Conservation (phyloP, 2,888 invertebrate genomes). For the Biston betularia region DNA sequence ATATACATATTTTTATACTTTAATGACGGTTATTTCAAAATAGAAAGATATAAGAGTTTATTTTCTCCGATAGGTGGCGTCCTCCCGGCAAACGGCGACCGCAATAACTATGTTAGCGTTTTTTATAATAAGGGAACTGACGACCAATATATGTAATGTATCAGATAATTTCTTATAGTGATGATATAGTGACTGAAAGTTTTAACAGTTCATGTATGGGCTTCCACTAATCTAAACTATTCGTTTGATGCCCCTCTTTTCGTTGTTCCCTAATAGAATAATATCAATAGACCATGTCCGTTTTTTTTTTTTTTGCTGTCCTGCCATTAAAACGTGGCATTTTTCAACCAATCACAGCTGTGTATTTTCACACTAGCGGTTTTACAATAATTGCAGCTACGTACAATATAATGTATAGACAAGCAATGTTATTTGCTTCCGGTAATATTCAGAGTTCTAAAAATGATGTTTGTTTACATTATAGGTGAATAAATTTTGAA, state of each 20-base stretch:
- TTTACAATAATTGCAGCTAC: too few species aligned
- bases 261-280: slow-evolving; percentile 30
- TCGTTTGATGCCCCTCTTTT: slow-evolving; percentile 62
- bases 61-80: slow-evolving; percentile 50
- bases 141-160: slow-evolving; percentile 85
- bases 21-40: slow-evolving; percentile 32
- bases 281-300: too few species aligned
- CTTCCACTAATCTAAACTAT: slow-evolving; percentile 81
- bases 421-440: too few species aligned
- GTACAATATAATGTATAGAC: too few species aligned
- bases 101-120: slow-evolving; percentile 75
- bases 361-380: too few species aligned
- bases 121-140: slow-evolving; percentile 73
- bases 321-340: too few species aligned
- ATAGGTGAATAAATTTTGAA: too few species aligned
- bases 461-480: too few species aligned
- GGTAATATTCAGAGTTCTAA: too few species aligned
- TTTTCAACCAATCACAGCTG: too few species aligned
- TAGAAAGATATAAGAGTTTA: slow-evolving; percentile 27
- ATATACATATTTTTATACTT: slow-evolving; percentile 42
- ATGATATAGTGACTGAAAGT: slow-evolving; percentile 80
- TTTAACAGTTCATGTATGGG: slow-evolving; percentile 82
- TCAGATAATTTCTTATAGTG: slow-evolving; percentile 79
- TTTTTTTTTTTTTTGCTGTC: too few species aligned
- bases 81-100: slow-evolving; percentile 58